Evolutionary conservation across 2,113 vertebrate species (phyloP).

Genomic region (Xerus inauris): DNA sequence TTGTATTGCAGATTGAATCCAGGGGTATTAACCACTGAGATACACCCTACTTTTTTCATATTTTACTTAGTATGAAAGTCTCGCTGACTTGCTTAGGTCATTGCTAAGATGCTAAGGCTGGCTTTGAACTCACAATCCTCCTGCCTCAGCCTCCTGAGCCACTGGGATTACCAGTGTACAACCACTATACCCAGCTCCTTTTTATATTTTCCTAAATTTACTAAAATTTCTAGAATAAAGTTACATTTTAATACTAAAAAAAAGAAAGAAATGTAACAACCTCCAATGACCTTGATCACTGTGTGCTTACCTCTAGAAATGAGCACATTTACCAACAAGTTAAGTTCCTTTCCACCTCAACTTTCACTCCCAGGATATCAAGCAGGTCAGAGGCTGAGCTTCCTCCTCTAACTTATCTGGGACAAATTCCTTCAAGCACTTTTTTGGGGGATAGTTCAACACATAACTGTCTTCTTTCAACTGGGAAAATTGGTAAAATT

Average conservation of each 20-base stretch:
- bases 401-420: background rate
- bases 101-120: too few relatives aligned
- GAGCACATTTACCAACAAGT: background rate
- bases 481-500: background rate
- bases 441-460: background rate
- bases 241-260: background rate
- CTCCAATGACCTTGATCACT: background rate
- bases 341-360: background rate
- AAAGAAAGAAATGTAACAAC: background rate
- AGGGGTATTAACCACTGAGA: too few relatives aligned
- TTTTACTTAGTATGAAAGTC: too few relatives aligned
- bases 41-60: too few relatives aligned
- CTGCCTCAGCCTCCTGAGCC: too few relatives aligned
- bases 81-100: too few relatives aligned
- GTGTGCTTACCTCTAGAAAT: background rate
- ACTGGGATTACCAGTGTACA: too few relatives aligned
- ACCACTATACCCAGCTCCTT: too few relatives aligned
- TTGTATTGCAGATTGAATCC: too few relatives aligned
- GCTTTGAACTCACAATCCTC: too few relatives aligned
- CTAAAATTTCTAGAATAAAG: background rate
- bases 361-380: background rate
- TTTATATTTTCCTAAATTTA: background rate
- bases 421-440: background rate
- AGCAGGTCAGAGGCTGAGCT: background rate
- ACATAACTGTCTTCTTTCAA: background rate